Evolutionary conservation across 2,797 vertebrate species (phyloP), one percentile per base, ranked within the genome.

Genomic region (Chiloscyllium punctatum): DNA sequence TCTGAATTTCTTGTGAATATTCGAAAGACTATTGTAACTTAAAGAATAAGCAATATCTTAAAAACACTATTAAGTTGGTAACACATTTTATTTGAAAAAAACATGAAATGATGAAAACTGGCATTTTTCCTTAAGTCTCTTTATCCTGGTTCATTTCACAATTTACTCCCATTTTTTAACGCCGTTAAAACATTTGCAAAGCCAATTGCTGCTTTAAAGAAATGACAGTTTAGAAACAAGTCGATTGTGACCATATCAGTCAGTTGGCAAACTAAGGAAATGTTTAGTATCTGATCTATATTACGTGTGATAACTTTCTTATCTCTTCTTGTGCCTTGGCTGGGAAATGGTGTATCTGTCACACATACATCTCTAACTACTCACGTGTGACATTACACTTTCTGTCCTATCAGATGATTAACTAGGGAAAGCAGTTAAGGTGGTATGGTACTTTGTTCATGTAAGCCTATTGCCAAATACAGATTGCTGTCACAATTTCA

Each of bases 321-420:
- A 77, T 95, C 94, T 95, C 27, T 77, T 27, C 69, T 57, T 95
- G 71, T 95, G 94, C 94, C 71, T 95, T 95, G 16, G 51, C 15
- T 95, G 94, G 48, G 48, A 95, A 94, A 95, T 95, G 74, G 94
- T 95, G 42, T 77, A 95, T 23, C 94, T 95, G 94, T 95, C 69
- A 77, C 48, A 95, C 94, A 95, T n/a, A 95, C 57, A 77, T 94
- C 48, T 53, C 71, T 94, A 53, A 74, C 69, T 74, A 30, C 48
- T 74, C 69, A 94, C 94, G 33, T 18, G 42, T 95, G 71, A 42
- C 69, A 94, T 71, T 94, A 94, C 72, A 94, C 92, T 94, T 94
- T 33, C 69, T 3, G 53, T 77, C 53, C 48, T 77, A 94, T 95
- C 94, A 95, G 71, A 33, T 48, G n/a, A 72, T 94, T 72, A 94